Conservation (phyloP, 2,113 vertebrate genomes). For the Ictalurus punctatus region DNA sequence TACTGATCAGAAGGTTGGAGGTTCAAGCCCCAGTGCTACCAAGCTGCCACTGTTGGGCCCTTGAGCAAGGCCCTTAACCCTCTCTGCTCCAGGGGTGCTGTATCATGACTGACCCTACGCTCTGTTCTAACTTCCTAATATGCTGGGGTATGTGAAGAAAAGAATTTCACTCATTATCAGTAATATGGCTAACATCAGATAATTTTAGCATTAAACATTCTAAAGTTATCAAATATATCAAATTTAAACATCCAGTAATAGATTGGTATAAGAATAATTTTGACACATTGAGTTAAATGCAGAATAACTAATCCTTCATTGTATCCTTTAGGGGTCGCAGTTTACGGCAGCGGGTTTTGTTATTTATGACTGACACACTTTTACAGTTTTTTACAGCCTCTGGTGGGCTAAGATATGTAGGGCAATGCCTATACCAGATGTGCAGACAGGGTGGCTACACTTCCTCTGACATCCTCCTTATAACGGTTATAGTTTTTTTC, state of each 20-base stretch:
- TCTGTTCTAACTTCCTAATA: too few relatives aligned
- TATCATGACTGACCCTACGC: too few relatives aligned
- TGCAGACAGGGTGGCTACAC: constrained; percentile 44
- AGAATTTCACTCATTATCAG: too few relatives aligned
- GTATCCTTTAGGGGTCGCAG: not conserved
- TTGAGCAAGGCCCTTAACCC: too few relatives aligned
- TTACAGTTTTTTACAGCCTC: constrained; percentile 48
- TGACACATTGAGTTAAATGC: not conserved
- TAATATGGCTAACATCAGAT: too few relatives aligned
- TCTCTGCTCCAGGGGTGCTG: too few relatives aligned
- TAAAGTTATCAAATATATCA: not conserved
- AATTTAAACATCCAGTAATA: not conserved
- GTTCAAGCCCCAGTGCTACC: too few relatives aligned
- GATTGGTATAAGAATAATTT: not conserved
- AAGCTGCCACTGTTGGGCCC: too few relatives aligned
- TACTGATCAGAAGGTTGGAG: too few relatives aligned
- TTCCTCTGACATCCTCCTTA: not conserved
- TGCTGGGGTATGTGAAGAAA: too few relatives aligned
- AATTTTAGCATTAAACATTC: too few relatives aligned
- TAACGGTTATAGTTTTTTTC: not conserved
- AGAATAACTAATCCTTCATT: not conserved
- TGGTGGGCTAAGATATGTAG: constrained; percentile 55
- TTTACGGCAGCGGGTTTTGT: not conserved
- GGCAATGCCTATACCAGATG: constrained; percentile 72
- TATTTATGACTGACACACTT: constrained; percentile 38